phyloP scores from a whole-genome alignment of 1,140 invertebrate species.

The Platorchestia sp. region DNA sequence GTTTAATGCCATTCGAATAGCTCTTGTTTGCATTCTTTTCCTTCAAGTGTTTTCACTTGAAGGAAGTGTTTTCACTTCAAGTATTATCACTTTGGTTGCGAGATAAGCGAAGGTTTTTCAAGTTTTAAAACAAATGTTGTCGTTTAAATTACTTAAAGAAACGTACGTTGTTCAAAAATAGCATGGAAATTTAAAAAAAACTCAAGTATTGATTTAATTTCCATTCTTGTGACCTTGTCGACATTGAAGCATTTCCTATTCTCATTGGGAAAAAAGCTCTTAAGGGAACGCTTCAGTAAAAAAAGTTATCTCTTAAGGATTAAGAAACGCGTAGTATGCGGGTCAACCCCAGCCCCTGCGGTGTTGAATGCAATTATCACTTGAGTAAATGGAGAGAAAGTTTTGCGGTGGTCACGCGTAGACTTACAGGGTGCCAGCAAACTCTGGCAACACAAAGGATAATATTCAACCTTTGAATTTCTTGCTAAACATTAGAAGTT shows the following conservation, averaged over 20 bases:
- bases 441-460: neutral
- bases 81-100: neutral
- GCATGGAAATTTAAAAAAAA: neutral
- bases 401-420: neutral
- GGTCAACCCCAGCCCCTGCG: neutral
- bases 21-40: neutral
- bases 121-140: neutral
- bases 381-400: neutral
- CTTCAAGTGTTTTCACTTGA: no score
- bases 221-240: neutral
- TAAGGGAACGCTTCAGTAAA: neutral
- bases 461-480: neutral
- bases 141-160: neutral
- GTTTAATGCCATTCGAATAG: neutral
- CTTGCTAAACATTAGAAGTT: neutral
- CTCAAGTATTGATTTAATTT: neutral
- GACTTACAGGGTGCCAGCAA: neutral
- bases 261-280: neutral
- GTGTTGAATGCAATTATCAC: neutral
- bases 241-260: neutral
- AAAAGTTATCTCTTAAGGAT: neutral
- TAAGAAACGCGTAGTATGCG: neutral
- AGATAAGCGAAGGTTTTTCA: neutral
- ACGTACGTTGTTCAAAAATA: neutral
- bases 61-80: no score